Evolutionary conservation across 2,113 vertebrate genomes (phyloP), one percentile per base, ranked within the genome.

Genomic region (Agapornis roseicollis): DNA sequence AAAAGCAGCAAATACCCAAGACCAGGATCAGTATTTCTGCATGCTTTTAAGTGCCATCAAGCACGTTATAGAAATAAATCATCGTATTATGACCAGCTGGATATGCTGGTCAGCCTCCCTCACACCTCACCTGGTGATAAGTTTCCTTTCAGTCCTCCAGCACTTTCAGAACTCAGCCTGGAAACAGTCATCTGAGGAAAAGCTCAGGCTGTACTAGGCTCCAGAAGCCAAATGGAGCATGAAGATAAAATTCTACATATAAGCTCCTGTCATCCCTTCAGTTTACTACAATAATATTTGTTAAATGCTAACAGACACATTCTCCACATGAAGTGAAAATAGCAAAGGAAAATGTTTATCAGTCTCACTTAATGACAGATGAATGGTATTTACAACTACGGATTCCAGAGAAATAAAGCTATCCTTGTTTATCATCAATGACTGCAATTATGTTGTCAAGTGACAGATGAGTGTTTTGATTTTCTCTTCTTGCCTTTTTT

Each of bases 381-480:
- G 58, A 65, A 41, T 24, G 41, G 31, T 56, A 79, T 81, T 92
- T 94, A 82, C 55, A 94, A 91, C 56, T 90, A 69, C 42, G 53
- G 73, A 81, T 76, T 85, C 20, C 60, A 80, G 73, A 64, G 77
- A 96, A 96, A 93, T 63, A 93, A 93, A 92, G 80, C 70, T 79
- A 65, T 56, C 44, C 88, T 70, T 96, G 92, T 94, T 96, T 97
- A 96, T 81, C 82, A 71, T 31, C 85, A 92, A 52, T 63, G 78
- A 66, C 92, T 93, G 77, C 88, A 96, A 96, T 97, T 95, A 93
- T 31, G 80, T 31, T 93, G 89, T 94, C 96, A 95, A 90, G 77
- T 49, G 69, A 65, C 4, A 88, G 73, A 69, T 10, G 52, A 92
- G 69, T 85, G 88, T 80, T 97, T 96, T 89, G 77, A 94, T 81